Conservation (phyloP, 1,140 invertebrate genomes). For the Melitaea cinxia region DNA sequence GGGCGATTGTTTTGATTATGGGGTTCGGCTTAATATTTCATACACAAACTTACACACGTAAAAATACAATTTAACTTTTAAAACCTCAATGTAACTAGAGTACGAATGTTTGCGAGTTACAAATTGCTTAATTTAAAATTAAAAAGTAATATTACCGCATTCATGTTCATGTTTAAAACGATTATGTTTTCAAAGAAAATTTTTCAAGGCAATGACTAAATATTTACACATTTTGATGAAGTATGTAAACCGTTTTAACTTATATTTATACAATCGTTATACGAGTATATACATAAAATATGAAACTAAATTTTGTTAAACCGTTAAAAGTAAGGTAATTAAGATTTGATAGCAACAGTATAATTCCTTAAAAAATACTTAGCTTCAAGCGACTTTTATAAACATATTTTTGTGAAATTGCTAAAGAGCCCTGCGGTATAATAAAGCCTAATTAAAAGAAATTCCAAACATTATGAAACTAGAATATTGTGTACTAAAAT, state of each 20-base stretch:
- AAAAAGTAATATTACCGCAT: no score
- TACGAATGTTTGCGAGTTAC: no score
- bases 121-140: no score
- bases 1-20: not conserved
- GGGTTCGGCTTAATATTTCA: not conserved
- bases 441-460: slow-evolving; percentile 30
- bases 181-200: not conserved
- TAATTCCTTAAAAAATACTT: not conserved
- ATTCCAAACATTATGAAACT: slow-evolving; percentile 31
- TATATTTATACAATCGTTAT: not conserved
- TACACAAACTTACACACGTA: not conserved
- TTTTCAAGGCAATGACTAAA: not conserved
- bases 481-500: slow-evolving; percentile 52
- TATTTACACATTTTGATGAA: not conserved
- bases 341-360: not conserved
- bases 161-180: not conserved
- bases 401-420: slow-evolving; percentile 1
- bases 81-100: no score
- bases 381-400: not conserved
- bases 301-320: not conserved
- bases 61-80: no score
- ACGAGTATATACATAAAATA: no score
- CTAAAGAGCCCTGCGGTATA: slow-evolving; percentile 14
- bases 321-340: not conserved
- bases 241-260: not conserved